Conservation (phyloP, 2,113 vertebrate genomes). For the Podiceps cristatus region DNA sequence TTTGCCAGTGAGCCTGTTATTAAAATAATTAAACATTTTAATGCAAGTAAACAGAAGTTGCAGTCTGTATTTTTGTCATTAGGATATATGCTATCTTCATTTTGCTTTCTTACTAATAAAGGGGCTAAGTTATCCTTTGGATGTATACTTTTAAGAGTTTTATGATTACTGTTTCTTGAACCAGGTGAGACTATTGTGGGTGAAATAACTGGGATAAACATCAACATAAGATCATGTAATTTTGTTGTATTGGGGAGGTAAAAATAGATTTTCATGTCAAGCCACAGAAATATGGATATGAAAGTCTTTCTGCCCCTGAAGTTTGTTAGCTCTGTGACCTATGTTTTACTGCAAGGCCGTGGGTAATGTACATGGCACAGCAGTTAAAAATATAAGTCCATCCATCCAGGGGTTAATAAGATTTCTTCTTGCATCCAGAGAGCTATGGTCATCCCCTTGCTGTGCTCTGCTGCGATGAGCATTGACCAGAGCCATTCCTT, state of each 20-base stretch:
- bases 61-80: constrained; percentile 10
- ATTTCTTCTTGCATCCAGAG: not conserved
- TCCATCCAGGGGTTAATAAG: not conserved
- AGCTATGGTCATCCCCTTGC: not conserved
- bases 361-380: fast-evolving
- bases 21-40: constrained; percentile 76
- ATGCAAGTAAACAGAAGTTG: constrained; percentile 20
- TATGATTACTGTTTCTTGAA: not conserved
- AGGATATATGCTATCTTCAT: constrained; percentile 3
- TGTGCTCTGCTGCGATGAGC: not conserved
- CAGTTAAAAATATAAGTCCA: not conserved
- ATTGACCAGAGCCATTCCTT: not conserved
- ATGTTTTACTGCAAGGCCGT: not conserved
- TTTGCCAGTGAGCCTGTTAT: constrained; percentile 56
- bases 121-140: not conserved
- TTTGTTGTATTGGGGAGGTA: not conserved
- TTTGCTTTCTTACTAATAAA: constrained; percentile 15
- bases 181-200: not conserved
- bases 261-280: not conserved
- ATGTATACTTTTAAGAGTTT: not conserved
- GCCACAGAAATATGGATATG: not conserved
- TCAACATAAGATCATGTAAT: not conserved
- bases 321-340: not conserved
- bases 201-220: not conserved
- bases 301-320: not conserved